A percentile compares a stretch with the other conserved stretches of the same genome.
phyloP scores from a whole-genome alignment of 2,113 vertebrate species.

The Pelobates fuscus region DNA sequence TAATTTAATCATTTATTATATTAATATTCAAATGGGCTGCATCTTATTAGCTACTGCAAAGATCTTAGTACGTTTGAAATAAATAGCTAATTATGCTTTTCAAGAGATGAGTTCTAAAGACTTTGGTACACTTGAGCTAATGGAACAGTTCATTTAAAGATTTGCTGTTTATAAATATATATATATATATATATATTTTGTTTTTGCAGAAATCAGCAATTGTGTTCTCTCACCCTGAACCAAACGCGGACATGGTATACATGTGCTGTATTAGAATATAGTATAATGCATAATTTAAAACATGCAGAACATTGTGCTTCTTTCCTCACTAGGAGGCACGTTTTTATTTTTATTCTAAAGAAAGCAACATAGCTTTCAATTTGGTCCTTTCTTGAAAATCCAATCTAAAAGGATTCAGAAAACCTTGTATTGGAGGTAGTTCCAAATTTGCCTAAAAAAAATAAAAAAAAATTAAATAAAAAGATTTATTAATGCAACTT shows the following conservation, averaged over 20 bases:
- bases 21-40: slow-evolving; percentile 86
- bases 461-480: no score
- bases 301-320: no score
- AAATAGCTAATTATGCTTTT: slow-evolving; percentile 84
- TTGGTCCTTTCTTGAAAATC: no score
- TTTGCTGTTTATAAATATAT: slow-evolving; percentile 58
- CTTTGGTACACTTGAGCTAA: slow-evolving; percentile 75
- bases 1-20: slow-evolving; percentile 90
- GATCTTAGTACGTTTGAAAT: slow-evolving; percentile 81
- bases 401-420: no score
- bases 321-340: no score
- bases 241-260: slow-evolving; percentile 32
- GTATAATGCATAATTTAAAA: no score
- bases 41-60: slow-evolving; percentile 85
- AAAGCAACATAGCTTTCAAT: no score
- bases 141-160: slow-evolving; percentile 76
- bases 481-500: no score
- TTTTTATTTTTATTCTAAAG: no score
- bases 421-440: no score
- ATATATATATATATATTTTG: slow-evolving; percentile 33
- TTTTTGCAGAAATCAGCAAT: slow-evolving; percentile 73
- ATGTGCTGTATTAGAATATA: slow-evolving; percentile 50
- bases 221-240: slow-evolving; percentile 22
- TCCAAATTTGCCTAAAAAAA: no score
- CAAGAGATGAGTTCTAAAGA: slow-evolving; percentile 79